A percentile compares a stretch with the other conserved stretches of the same genome.
These are phyloP conservation scores for Champsocephalus gunnari DNA, from an alignment of 2,797 vertebrate genomes.

Conservation along the genomic window DNA sequence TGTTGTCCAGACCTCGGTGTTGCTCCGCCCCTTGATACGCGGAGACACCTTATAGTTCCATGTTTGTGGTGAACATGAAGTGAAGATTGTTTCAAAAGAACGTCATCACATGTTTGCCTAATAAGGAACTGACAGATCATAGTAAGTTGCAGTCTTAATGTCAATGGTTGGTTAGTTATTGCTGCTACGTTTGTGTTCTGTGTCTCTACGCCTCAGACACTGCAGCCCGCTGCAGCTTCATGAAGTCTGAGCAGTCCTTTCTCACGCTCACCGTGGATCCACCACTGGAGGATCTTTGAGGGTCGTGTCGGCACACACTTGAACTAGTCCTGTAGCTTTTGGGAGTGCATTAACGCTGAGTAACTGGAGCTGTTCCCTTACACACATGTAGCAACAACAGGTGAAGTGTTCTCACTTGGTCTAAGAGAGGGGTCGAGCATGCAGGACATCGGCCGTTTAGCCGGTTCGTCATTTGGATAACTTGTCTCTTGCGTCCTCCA, in stretches of 20 bases:
- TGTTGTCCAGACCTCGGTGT: neutral
- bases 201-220: neutral
- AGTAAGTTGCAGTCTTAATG: constrained; percentile 37
- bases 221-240: neutral
- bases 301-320: neutral
- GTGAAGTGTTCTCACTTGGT: too few species aligned
- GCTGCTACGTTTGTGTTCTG: constrained; percentile 48
- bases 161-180: constrained; percentile 35
- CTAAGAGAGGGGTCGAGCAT: too few species aligned
- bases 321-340: constrained; percentile 13
- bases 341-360: neutral
- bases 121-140: constrained; percentile 13
- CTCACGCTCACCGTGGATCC: constrained; percentile 10
- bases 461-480: too few species aligned
- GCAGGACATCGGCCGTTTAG: too few species aligned
- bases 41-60: neutral
- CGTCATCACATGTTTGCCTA: neutral
- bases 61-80: neutral
- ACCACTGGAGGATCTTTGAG: neutral
- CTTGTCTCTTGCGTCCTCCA: too few species aligned
- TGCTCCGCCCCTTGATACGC: neutral
- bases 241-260: constrained; percentile 32
- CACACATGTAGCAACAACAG: too few species aligned
- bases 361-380: too few species aligned
- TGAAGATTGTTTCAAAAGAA: neutral